phyloP scores from a whole-genome alignment of 2,113 vertebrate species.

The Calcarius ornatus region DNA sequence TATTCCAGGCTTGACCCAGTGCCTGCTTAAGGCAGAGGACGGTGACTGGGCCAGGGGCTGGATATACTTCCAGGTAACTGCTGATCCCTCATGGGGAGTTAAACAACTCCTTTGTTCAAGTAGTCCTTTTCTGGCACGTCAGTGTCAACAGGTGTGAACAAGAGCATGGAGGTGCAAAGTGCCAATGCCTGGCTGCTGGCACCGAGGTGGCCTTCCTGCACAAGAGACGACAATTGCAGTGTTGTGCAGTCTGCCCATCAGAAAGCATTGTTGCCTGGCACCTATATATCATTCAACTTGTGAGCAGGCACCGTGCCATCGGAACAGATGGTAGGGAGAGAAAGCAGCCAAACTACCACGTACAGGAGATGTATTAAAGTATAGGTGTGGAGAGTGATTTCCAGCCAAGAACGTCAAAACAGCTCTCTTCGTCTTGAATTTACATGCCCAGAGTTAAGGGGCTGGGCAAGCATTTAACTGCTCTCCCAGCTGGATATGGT shows the following conservation, averaged over 20 bases:
- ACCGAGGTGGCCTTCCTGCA: constrained; percentile 60
- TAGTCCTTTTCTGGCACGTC: constrained; percentile 62
- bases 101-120: constrained; percentile 23
- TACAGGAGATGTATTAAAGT: constrained; percentile 68
- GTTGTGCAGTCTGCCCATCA: constrained; percentile 75
- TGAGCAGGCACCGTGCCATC: constrained; percentile 70
- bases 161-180: constrained; percentile 51
- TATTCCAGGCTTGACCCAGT: neutral
- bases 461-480: constrained; percentile 44
- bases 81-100: neutral
- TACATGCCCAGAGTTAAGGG: constrained; percentile 58
- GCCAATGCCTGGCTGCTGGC: constrained; percentile 67
- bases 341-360: constrained; percentile 65
- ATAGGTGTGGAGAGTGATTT: constrained; percentile 69
- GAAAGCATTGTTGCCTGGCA: constrained; percentile 79
- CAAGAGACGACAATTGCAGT: constrained; percentile 71
- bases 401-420: constrained; percentile 60
- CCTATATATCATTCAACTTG: constrained; percentile 76
- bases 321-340: constrained; percentile 74
- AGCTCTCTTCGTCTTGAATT: constrained; percentile 59
- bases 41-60: neutral
- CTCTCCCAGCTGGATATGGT: neutral
- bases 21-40: neutral
- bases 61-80: neutral
- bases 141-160: constrained; percentile 77